Percentiles rank a stretch among this genome's conserved stretches.
These are phyloP conservation scores for Spondyliosoma cantharus DNA, from an alignment of 2,797 vertebrate genomes.

Conservation along the genomic window DNA sequence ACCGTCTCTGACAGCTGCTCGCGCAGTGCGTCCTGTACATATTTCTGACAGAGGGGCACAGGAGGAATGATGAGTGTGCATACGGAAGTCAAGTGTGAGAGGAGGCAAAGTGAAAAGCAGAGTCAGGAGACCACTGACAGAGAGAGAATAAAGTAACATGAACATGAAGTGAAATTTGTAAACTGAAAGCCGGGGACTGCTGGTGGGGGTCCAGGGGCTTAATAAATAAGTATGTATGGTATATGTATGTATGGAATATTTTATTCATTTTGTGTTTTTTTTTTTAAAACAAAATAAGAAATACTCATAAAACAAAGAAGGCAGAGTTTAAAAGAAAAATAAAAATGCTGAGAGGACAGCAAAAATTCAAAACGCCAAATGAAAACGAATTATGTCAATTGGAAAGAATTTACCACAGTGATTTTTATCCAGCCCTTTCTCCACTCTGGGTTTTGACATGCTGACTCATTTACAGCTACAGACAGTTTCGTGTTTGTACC, in stretches of 20 bases:
- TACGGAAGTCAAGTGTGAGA: slow-evolving; percentile 31
- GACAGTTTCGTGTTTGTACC: slow-evolving; percentile 78
- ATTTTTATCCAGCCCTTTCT: slow-evolving; percentile 19
- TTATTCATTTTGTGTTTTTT: too few species aligned
- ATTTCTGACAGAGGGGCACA: slow-evolving; percentile 87
- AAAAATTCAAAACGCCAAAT: not conserved
- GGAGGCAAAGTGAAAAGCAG: slow-evolving; percentile 23
- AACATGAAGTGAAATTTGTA: slow-evolving; percentile 12
- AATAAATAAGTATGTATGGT: not conserved
- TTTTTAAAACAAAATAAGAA: not conserved
- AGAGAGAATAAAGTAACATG: not conserved
- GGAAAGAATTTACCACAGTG: not conserved
- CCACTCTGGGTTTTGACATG: slow-evolving; percentile 26
- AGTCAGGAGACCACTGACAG: slow-evolving; percentile 2
- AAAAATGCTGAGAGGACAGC: not conserved
- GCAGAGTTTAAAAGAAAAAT: not conserved
- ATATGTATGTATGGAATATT: too few species aligned
- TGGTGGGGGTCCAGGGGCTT: not conserved
- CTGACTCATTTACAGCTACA: slow-evolving; percentile 20
- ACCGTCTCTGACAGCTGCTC: slow-evolving; percentile 93
- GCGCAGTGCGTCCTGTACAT: slow-evolving; percentile 94
- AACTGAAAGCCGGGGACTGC: not conserved
- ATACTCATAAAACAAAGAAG: not conserved
- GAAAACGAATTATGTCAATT: not conserved
- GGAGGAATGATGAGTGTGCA: slow-evolving; percentile 44